phyloP scores from a whole-genome alignment of 2,113 vertebrate genomes.

The Erythrocebus patas region DNA sequence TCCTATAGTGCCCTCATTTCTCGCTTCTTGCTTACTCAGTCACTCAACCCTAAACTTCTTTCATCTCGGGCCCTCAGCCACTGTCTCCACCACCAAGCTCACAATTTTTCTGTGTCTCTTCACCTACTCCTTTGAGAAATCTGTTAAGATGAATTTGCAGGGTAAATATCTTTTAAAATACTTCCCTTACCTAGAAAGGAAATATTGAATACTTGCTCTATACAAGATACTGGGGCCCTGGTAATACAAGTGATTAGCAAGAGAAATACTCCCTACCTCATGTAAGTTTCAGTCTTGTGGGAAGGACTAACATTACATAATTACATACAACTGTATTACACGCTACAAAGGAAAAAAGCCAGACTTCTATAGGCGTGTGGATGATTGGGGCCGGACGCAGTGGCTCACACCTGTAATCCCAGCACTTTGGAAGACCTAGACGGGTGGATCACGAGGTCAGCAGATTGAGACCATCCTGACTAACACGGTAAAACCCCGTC shows the following conservation, averaged over 20 bases:
- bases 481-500: no score
- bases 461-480: no score
- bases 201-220: neutral
- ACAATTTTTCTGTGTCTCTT: neutral
- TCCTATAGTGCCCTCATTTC: neutral
- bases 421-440: no score
- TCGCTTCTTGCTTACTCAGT: neutral
- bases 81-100: neutral
- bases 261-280: neutral
- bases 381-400: neutral
- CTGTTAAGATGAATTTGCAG: neutral
- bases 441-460: no score
- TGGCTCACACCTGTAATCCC: no score
- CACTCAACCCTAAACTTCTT: neutral
- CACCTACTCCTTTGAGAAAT: neutral
- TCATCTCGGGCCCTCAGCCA: neutral
- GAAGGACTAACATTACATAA: neutral
- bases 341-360: neutral
- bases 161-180: neutral
- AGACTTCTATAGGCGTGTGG: neutral
- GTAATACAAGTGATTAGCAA: neutral
- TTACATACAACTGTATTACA: neutral
- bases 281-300: neutral
- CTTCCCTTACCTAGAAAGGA: neutral
- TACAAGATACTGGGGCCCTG: neutral